Evolutionary conservation across 2,888 invertebrate species (phyloP), one percentile per base, ranked within the genome.

Genomic region (Argyresthia goedartella): DNA sequence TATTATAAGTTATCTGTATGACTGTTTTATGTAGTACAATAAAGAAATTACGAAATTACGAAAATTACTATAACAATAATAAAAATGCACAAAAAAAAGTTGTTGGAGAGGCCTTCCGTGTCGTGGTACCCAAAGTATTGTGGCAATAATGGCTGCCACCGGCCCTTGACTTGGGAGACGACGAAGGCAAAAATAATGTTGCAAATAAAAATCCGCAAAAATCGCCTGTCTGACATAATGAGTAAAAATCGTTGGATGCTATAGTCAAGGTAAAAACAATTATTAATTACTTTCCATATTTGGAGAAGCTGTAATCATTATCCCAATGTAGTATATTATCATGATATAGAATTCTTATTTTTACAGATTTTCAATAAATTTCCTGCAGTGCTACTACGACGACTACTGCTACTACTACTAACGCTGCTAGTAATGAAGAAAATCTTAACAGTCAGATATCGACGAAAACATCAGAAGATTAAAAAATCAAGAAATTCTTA

Each of bases 121-220:
- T 44, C 3, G 4, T 44, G 44, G 44, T 44, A 44, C 44, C 44
- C 44, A 44, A 44, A 10, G 15, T 8, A 15, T 10, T 44, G 44
- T 15, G 15, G 16, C 10, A 10, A 6, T 15, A 8, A n/a, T n/a
- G 33, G 47, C 9, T 46, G 53, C 15, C 33, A 50, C 4, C 11
- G 15, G 15, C 53, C 53, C n/a, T 11, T 15, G 10, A 50, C 47
- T 10, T 53, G 50, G 53, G 14, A 35, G 10, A 50, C 50, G 7
- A 53, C 53, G 14, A 9, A 36, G 16, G 13, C 13, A 41, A 44
- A 15, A 43, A 43, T 15, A 52, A 44, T 10, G 69, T 34, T 7
- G 11, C 33, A 4, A 25, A 33, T 33, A 11, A 33, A 33, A 33
- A 10, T 45, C 11, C 33, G 11, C 45, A 47, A n/a, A 47, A 33